Conservation (phyloP, 1,140 invertebrate species). For the Drosophila subpulchrella region DNA sequence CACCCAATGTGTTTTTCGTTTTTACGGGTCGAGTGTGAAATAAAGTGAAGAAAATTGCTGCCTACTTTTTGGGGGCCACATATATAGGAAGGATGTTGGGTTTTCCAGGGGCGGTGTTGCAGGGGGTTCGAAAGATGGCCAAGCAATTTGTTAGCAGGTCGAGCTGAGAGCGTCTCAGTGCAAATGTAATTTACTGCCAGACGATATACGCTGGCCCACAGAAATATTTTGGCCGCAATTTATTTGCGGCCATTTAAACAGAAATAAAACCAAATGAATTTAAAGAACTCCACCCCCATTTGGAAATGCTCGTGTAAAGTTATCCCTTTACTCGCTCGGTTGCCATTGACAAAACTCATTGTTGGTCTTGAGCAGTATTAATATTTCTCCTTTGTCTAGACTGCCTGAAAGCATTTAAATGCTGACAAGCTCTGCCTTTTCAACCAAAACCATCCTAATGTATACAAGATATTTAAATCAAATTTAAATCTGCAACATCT, state of each 20-base stretch:
- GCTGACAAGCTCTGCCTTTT: too few species aligned
- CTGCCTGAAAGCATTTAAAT: background rate
- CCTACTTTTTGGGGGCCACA: conserved; percentile 29
- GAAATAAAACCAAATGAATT: conserved; percentile 40
- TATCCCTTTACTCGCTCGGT: background rate
- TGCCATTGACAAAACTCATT: background rate
- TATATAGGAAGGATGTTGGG: conserved; percentile 20
- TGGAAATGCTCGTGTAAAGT: background rate
- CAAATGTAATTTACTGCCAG: conserved; percentile 51
- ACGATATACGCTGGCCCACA: conserved; percentile 37
- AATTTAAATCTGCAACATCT: too few species aligned
- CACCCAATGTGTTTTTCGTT: conserved; percentile 47
- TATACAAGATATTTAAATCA: too few species aligned
- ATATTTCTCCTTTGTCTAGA: conserved; percentile 14
- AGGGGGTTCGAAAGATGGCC: conserved; percentile 22
- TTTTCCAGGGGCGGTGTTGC: background rate
- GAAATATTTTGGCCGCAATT: conserved; percentile 31
- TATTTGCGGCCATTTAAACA: conserved; percentile 38
- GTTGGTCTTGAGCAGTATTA: background rate
- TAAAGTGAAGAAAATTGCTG: conserved; percentile 53
- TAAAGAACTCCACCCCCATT: conserved; percentile 3
- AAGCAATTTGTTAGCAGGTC: conserved; percentile 53
- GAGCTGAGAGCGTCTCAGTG: conserved; percentile 37
- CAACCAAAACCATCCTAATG: too few species aligned
- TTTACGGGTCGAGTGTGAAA: conserved; percentile 37